These are phyloP conservation scores for Phyllotreta striolata DNA, from an alignment of 2,888 invertebrate genomes.

Conservation along the genomic window DNA sequence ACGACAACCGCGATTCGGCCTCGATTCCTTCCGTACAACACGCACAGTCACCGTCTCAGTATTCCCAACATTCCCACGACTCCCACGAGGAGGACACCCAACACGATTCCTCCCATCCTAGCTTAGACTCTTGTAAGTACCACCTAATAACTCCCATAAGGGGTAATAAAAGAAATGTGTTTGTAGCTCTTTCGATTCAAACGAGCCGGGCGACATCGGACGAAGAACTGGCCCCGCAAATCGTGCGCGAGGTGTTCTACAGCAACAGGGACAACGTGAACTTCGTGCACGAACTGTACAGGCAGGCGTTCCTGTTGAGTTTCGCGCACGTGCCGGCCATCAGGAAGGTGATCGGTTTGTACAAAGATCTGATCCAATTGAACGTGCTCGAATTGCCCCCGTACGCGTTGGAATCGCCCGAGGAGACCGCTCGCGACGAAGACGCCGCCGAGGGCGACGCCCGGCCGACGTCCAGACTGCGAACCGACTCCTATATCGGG, in stretches of 20 bases:
- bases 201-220: conserved; percentile 57
- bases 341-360: conserved; percentile 87
- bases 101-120: conserved; percentile 67
- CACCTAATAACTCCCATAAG: background rate
- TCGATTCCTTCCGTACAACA: conserved; percentile 31
- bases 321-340: conserved; percentile 87
- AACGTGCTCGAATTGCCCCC: conserved; percentile 81
- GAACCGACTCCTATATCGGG: conserved; percentile 87
- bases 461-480: conserved; percentile 64
- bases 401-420: conserved; percentile 78
- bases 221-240: conserved; percentile 64
- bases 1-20: conserved; percentile 48
- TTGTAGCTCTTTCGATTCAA: conserved; percentile 57
- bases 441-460: conserved; percentile 35
- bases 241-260: conserved; percentile 89
- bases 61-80: conserved; percentile 54
- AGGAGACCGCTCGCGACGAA: conserved; percentile 55
- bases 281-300: conserved; percentile 92
- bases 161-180: conserved; percentile 2
- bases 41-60: conserved; percentile 31
- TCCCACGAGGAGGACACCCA: conserved; percentile 63
- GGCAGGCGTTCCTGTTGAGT: conserved; percentile 91
- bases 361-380: conserved; percentile 94
- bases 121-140: conserved; percentile 68
- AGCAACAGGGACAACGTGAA: conserved; percentile 90